Evolutionary conservation across 2,113 vertebrate genomes (phyloP).

Genomic region (Apodemus sylvaticus): DNA sequence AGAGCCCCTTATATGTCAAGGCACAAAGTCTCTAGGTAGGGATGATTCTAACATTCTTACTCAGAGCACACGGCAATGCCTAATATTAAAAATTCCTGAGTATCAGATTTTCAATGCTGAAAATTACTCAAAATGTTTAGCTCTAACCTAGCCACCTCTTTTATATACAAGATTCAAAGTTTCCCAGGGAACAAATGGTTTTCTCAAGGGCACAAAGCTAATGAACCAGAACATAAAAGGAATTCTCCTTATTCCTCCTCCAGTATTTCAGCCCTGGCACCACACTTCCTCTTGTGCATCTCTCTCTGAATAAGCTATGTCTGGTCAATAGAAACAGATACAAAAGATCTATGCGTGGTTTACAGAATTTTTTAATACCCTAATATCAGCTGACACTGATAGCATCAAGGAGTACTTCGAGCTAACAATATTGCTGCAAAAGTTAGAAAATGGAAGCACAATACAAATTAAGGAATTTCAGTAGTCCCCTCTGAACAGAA

Average conservation of each 20-base stretch:
- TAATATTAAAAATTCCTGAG: slow-evolving; percentile 2
- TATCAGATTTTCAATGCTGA: background rate
- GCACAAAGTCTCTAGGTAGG: background rate
- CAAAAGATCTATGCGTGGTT: slow-evolving; percentile 13
- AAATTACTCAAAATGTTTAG: slow-evolving; percentile 11
- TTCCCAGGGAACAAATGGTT: slow-evolving; percentile 32
- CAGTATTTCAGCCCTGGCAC: slow-evolving; percentile 36
- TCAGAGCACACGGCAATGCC: background rate
- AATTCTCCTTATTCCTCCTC: slow-evolving; percentile 62
- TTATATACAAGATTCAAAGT: slow-evolving; percentile 31
- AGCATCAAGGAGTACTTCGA: slow-evolving; percentile 19
- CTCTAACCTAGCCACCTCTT: slow-evolving; percentile 31
- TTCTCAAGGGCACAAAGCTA: slow-evolving; percentile 61
- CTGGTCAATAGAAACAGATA: background rate
- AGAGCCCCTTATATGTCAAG: background rate
- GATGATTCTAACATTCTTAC: slow-evolving; percentile 25
- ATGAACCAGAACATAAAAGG: slow-evolving; percentile 51
- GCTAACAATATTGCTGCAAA: background rate
- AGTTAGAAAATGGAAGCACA: slow-evolving; percentile 5
- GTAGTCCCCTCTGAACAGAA: slow-evolving; percentile 20
- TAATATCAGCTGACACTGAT: slow-evolving; percentile 2
- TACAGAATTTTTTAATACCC: background rate
- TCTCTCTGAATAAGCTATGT: slow-evolving; percentile 51
- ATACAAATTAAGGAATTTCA: background rate
- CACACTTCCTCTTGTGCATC: slow-evolving; percentile 60